Conservation (phyloP, 2,888 invertebrate genomes). For the Lottia scabra region DNA sequence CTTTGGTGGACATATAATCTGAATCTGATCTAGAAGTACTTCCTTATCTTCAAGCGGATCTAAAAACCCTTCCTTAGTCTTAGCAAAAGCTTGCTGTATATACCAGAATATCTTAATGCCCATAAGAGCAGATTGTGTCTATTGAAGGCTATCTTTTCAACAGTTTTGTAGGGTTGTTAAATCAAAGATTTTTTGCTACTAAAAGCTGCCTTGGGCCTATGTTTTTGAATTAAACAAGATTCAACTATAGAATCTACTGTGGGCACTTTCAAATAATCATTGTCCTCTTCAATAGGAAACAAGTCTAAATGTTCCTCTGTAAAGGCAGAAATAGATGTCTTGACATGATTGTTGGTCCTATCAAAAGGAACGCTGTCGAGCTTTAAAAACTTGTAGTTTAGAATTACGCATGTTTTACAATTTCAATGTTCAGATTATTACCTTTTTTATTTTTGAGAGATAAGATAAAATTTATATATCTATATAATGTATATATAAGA, state of each 20-base stretch:
- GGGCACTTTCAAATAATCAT: neutral
- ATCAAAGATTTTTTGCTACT: neutral
- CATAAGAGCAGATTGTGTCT: neutral
- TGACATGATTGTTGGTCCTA: too few relatives aligned
- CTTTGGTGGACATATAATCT: neutral
- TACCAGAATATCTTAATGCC: neutral
- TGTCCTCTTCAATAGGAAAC: neutral
- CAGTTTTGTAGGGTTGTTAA: neutral
- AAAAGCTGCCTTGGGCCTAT: neutral
- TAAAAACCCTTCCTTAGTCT: neutral
- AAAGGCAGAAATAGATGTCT: too few relatives aligned
- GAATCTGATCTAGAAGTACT: neutral
- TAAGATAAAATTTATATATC: too few relatives aligned
- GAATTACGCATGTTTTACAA: too few relatives aligned
- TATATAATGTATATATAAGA: too few relatives aligned
- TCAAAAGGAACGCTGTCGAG: too few relatives aligned
- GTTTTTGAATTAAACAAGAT: neutral
- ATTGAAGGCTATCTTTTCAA: neutral
- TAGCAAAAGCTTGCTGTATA: neutral
- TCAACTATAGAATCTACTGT: neutral
- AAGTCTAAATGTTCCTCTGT: neutral
- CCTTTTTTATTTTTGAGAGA: too few relatives aligned
- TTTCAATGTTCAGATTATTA: too few relatives aligned
- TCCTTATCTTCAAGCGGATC: neutral
- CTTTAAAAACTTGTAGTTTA: too few relatives aligned